These are phyloP conservation scores for Idris sp. DNA, from an alignment of 1,140 invertebrate genomes.

Conservation along the genomic window DNA sequence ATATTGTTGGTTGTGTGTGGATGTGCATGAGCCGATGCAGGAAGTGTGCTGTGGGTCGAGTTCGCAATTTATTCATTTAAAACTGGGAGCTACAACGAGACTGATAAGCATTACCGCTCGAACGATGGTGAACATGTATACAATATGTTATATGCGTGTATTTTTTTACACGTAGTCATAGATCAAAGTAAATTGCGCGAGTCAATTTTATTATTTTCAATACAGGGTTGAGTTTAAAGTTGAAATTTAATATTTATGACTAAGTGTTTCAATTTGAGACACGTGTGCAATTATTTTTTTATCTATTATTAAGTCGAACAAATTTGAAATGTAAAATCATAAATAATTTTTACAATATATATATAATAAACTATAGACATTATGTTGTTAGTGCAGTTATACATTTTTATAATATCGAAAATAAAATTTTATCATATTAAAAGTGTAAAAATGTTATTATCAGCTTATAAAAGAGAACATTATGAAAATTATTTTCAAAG, in stretches of 20 bases:
- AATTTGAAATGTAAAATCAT: no score
- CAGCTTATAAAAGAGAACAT: no score
- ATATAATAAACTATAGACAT: no score
- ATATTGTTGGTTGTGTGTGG: constrained; percentile 26
- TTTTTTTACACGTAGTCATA: constrained; percentile 2
- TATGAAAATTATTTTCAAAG: no score
- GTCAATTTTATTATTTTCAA: constrained; percentile 6
- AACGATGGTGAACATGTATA: constrained; percentile 9
- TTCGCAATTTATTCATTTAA: constrained; percentile 58
- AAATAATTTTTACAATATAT: no score
- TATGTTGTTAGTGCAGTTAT: no score
- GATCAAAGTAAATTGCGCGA: constrained; percentile 12
- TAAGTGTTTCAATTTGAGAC: no score
- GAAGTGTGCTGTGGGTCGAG: constrained; percentile 38
- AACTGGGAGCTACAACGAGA: constrained; percentile 43
- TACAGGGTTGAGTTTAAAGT: background rate
- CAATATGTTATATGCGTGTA: constrained; percentile 15
- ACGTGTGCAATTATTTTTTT: no score
- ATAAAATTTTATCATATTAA: no score
- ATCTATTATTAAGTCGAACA: no score
- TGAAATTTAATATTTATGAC: background rate
- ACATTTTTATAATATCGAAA: no score
- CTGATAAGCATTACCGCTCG: constrained; percentile 28
- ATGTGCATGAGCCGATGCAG: constrained; percentile 31
- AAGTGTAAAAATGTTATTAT: no score